Base-by-base conservation (phyloP, 2,888 invertebrate species). In the Clitarchus hookeri region DNA sequence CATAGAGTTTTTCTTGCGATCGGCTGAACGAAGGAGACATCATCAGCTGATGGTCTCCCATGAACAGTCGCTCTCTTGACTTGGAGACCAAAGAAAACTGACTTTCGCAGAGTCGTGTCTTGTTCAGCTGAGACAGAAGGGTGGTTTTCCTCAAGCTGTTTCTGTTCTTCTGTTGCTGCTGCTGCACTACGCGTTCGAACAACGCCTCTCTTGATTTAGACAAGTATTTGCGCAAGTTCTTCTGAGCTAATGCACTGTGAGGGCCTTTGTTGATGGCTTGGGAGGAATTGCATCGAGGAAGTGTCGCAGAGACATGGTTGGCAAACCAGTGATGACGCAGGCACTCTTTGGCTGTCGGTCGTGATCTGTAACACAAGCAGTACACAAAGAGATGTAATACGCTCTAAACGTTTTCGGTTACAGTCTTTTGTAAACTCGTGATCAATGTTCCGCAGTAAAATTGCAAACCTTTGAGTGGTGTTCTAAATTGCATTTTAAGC, bases 321-420 rank as follows among this genome's bases (percentile, higher is more conserved):
- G 91, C 88, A 77, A 94, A 89, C 94, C 94, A 94, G 11, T 93
- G 93, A 90, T 94, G 94, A 79, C 92, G 91, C 89, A 94, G 91
- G 88, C 94, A 93, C 89, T 94, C 93, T 87, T 92, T 92, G 44
- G 94, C 93, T 86, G 93, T 92, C 91, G 94, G 92, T 87, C 94
- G 92, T 88, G 93, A 92, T 88, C 94, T 94, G 91, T 23, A 91
- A 90, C 77, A 89, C 44, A 82, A 9, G 26, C 19, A 84, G n/a
- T 36, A 25, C 6, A 82, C 44, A 16, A n/a, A n/a, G n/a, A n/a
- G n/a, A n/a, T n/a, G n/a, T 79, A 26, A 79, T 11, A 19, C 11
- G 25, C n/a, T n/a, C n/a, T n/a, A n/a, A n/a, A n/a, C n/a, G n/a
- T n/a, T n/a, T n/a, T n/a, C n/a, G 19, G 19, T 86, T 27, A 16